Conservation (phyloP, 2,113 vertebrate genomes). For the Nanger granti region DNA sequence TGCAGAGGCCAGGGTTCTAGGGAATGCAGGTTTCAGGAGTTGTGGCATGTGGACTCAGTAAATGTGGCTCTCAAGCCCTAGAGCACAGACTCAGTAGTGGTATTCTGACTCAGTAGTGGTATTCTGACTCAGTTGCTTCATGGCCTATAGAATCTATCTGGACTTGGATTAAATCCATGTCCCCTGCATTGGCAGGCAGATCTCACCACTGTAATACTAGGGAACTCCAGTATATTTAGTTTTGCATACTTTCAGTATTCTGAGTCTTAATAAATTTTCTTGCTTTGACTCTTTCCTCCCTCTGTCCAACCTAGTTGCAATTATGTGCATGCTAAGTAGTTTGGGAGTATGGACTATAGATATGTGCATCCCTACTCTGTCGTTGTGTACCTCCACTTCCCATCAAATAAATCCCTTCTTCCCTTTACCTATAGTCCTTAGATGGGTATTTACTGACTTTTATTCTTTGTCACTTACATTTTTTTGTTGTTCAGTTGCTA, state of each 20-base stretch:
- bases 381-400: accelerated
- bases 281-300: not conserved
- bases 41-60: not conserved
- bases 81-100: not conserved
- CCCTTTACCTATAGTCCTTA: not conserved
- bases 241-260: not conserved
- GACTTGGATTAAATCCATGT: not conserved
- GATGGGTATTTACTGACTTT: not conserved
- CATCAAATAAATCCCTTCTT: not conserved
- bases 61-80: not conserved
- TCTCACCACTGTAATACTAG: not conserved
- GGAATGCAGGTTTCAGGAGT: not conserved
- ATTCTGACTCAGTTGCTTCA: not conserved
- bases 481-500: not conserved
- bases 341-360: not conserved
- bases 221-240: not conserved
- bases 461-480: not conserved
- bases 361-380: not conserved
- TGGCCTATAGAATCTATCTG: not conserved
- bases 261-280: not conserved
- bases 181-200: not conserved
- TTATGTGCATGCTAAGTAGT: not conserved
- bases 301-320: not conserved
- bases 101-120: not conserved
- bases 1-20: not conserved